Base-by-base conservation (phyloP, 2,888 invertebrate species). In the Tuberolachnus salignus region DNA sequence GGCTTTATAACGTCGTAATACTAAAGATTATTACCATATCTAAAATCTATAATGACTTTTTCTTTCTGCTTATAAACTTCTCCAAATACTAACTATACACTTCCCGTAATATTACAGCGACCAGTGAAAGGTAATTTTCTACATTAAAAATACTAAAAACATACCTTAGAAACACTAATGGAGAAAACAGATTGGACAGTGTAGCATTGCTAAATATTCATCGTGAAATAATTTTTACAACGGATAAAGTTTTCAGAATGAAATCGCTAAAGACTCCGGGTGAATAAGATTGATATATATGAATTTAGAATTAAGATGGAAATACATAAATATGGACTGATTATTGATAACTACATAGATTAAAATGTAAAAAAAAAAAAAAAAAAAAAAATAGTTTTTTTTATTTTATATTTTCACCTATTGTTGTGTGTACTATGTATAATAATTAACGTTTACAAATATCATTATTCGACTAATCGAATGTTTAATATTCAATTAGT, bases 81-180 rank as follows among this genome's bases (percentile, higher is more conserved):
- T 53, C 19, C 19, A 53, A 53, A 53, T 53, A 53, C 19, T 19
- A n/a, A n/a, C n/a, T n/a, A n/a, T n/a, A 53, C 19, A 53, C 9
- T 53, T 53, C 19, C 19, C 19, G 53, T 19, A 19, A 53, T n/a
- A 53, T n/a, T 53, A n/a, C 9, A 19, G 19, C 9, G n/a, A 19
- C n/a, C 19, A 53, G 53, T 53, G 53, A 53, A 53, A 53, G n/a
- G n/a, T 53, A 8, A 53, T 53, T 53, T 53, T 53, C 53, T 53
- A 53, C 53, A n/a, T 53, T 53, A 53, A 53, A 53, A 53, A 53
- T 1, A 53, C 53, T 53, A 2, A 53, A 53, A 10, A 53, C n/a
- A n/a, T 53, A 53, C 53, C n/a, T 19, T 53, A 53, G 19, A 57
- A 57, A 57, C 23, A 57, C 1, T 57, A 23, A 6, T 23, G 23